Base-by-base conservation (phyloP, 2,113 vertebrate genomes). In the Petrocephalus microphthalmus region DNA sequence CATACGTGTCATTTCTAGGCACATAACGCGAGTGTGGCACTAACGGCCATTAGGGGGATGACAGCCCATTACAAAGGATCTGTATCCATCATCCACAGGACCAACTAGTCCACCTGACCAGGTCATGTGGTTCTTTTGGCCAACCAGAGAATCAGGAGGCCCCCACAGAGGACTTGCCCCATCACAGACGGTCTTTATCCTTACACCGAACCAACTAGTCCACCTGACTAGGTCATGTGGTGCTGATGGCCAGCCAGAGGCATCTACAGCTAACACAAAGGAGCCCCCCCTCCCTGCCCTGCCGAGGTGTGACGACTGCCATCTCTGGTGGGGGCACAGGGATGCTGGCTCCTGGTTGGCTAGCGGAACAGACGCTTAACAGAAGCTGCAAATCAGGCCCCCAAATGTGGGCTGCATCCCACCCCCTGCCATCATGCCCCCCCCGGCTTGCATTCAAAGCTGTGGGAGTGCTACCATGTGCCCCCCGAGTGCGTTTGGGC, bases 321-420 rank as follows among this genome's bases (percentile, higher is more conserved):
- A 29, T 49, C 88, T 22, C 7, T 47, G n/a, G 33, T 2, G 13
- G 52, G 51, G 13, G 20, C n/a, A 19, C 17, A 7, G 60, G n/a
- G 82, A 20, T n/a, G 25, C 42, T 13, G 17, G 33, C 1, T 74
- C 29, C 88, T 90, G 92, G 90, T 91, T 94, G 42, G 42, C 42
- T 42, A 42, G 92, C 92, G 95, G 95, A 94, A 95, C 94, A 95
- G 90, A 94, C 92, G 89, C 90, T 92, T 95, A 96, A 96, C 95
- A 94, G 94, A 95, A 95, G 93, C 94, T 94, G 92, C 96, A 95
- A 96, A 97, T 96, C 95, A 94, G 88, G 89, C 85, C 88, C 93
- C 91, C 90, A 91, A 94, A 91, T 90, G 91, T 91, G 90, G 94
- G 94, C 93, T 91, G 93, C 92, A 91, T 95, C 93, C 94, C 94